Evolutionary conservation across 2,888 invertebrate genomes (phyloP).

Genomic region (Apamea anceps): DNA sequence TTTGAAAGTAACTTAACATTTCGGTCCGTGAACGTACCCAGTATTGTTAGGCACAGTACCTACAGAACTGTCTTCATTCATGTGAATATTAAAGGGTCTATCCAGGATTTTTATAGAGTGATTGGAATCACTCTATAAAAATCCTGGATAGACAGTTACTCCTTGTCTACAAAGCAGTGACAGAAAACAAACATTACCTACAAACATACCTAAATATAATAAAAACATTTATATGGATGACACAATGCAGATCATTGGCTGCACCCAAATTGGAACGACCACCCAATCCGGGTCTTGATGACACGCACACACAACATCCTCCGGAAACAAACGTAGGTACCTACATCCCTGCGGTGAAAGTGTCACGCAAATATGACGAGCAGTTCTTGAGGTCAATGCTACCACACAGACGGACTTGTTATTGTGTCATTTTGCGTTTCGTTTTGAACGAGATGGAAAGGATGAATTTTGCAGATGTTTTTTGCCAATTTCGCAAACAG

Average conservation of each 20-base stretch:
- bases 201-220: background rate
- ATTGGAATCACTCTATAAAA: too few relatives aligned
- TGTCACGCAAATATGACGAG: constrained; percentile 49
- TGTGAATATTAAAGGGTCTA: background rate
- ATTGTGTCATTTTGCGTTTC: constrained; percentile 5
- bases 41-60: background rate
- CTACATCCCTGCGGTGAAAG: constrained; percentile 56
- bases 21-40: background rate
- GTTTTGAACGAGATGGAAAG: background rate
- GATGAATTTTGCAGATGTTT: background rate
- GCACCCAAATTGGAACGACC: constrained; percentile 30
- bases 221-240: constrained; percentile 26
- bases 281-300: constrained; percentile 38
- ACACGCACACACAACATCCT: constrained; percentile 57
- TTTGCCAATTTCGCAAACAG: background rate
- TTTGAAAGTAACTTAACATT: background rate
- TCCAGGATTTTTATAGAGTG: too few relatives aligned
- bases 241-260: constrained; percentile 44
- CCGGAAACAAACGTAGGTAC: constrained; percentile 52
- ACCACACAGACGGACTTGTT: constrained; percentile 27
- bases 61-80: background rate
- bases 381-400: constrained; percentile 54
- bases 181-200: background rate
- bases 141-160: background rate
- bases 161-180: background rate